Evolutionary conservation across 2,797 vertebrate genomes (phyloP), one percentile per base, ranked within the genome.

Genomic region (Sebastes kiyomatsui): DNA sequence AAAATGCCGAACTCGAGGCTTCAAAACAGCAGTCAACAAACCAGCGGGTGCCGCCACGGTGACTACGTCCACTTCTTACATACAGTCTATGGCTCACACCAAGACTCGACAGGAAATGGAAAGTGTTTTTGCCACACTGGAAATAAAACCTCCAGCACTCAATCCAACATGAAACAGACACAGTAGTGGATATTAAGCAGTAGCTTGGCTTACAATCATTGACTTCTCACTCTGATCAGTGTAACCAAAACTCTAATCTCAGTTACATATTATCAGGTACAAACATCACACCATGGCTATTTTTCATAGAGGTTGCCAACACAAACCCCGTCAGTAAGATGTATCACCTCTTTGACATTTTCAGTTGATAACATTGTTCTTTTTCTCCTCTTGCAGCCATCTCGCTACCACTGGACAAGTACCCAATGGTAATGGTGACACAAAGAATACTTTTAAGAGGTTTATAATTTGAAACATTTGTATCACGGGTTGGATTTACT

Each of bases 341-440:
- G 25, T 35, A 27, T 64, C 4, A 9, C 59, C 16, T 49, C 23
- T 67, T n/a, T 54, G 30, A 83, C 16, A 20, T 77, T 67, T 73
- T 70, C 38, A 61, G 25, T 71, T 7, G 5, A 3, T 90, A 10
- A 88, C 27, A 73, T 61, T 90, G 74, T 70, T 70, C 79, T 87
- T 84, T 18, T 59, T 87, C 72, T 79, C 33, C 59, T 13, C 52
- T 52, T 77, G 75, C 95, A 99, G 98, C 90, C 95, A 95, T 88
- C 93, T 99, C 30, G 95, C 92, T 64, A 94, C 86, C 11, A 90
- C 94, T 82, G 89, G 88, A 87, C 96, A 94, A 88, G 87, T 97
- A 56, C 97, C 97, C 73, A 76, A 96, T 91, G 97, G 98, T 99
- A 96, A 62, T 96, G 91, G 68, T 49, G 38, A 60, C 13, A 46